phyloP scores from a whole-genome alignment of 2,797 vertebrate species.

The Ataeniobius toweri region DNA sequence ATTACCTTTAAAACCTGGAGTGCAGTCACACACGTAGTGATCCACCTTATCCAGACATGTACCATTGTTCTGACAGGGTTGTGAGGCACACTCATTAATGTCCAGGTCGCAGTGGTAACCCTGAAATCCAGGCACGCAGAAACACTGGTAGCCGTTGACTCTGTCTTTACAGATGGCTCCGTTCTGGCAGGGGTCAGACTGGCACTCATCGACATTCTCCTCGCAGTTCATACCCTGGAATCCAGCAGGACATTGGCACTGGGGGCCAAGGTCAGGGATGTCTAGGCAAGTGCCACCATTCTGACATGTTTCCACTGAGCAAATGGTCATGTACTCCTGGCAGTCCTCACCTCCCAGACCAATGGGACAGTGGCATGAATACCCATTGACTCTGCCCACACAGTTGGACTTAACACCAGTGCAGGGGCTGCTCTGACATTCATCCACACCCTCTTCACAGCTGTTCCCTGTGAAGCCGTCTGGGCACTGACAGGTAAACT shows the following conservation, averaged over 20 bases:
- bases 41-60: slow-evolving; percentile 90
- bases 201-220: slow-evolving; percentile 81
- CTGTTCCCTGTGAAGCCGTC: slow-evolving; percentile 66
- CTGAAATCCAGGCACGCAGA: slow-evolving; percentile 97
- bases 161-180: slow-evolving; percentile 90
- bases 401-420: slow-evolving; percentile 70
- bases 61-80: slow-evolving; percentile 89
- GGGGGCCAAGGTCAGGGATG: slow-evolving; percentile 53
- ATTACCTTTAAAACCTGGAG: slow-evolving; percentile 88
- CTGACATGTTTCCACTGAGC: slow-evolving; percentile 80
- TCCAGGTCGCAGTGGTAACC: slow-evolving; percentile 93
- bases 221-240: slow-evolving; percentile 81
- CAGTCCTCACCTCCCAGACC: slow-evolving; percentile 78
- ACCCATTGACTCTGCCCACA: slow-evolving; percentile 63
- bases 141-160: slow-evolving; percentile 82
- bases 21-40: slow-evolving; percentile 86
- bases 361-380: slow-evolving; percentile 79
- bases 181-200: slow-evolving; percentile 87
- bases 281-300: slow-evolving; percentile 82
- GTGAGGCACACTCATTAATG: slow-evolving; percentile 95
- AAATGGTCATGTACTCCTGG: slow-evolving; percentile 60
- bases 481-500: slow-evolving; percentile 79
- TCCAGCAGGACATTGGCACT: slow-evolving; percentile 82
- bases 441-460: slow-evolving; percentile 69
- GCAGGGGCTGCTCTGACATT: slow-evolving; percentile 83